Evolutionary conservation across 2,797 vertebrate species (phyloP), one percentile per base, ranked within the genome.

Genomic region (Echeneis naucrates): DNA sequence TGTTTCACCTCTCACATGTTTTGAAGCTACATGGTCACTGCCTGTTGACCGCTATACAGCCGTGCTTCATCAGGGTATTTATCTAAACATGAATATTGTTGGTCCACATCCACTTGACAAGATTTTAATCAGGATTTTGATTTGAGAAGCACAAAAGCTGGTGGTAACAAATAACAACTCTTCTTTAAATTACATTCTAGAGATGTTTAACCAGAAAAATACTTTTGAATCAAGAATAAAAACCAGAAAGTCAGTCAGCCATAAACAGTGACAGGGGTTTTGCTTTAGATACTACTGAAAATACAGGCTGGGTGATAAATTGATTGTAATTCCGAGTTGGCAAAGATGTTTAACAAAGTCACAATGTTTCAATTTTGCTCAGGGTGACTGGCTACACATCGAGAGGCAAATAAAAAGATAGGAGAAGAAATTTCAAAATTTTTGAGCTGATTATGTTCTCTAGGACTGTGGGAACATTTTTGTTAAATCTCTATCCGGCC

Each of bases 381-480:
- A 23, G 77, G 57, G 27, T 60, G 54, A 56, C 59, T 54, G 66
- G 54, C 42, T 35, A 48, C 33, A 60, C n/a, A 42, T 17, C 60
- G 35, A 6, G 51, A 74, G 35, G 35, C 56, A 56, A 78, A 69
- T 40, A 73, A 65, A 50, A 77, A n/a, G n/a, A n/a, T n/a, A 27
- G 10, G 23, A 9, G 26, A 30, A 50, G 27, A 61, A 53, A 60
- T 26, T 19, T 66, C 33, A n/a, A 0, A 23, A 63, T 65, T 40
- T 64, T 37, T n/a, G 60, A 62, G 66, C 17, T 35, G 33, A 75
- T 50, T 51, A 14, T 24, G 37, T 42, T 71, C 40, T 42, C 69
- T 9, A 2, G 52, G 59, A 83, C 63, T 77, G 78, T 82, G 75
- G 67, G 72, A 85, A 85, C 44, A 35, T 70, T 82, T 78, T 75